Percentiles rank a stretch among this genome's conserved stretches.
Evolutionary conservation across 2,888 invertebrate species (phyloP).

Genomic region (Drosophila bunnanda): DNA sequence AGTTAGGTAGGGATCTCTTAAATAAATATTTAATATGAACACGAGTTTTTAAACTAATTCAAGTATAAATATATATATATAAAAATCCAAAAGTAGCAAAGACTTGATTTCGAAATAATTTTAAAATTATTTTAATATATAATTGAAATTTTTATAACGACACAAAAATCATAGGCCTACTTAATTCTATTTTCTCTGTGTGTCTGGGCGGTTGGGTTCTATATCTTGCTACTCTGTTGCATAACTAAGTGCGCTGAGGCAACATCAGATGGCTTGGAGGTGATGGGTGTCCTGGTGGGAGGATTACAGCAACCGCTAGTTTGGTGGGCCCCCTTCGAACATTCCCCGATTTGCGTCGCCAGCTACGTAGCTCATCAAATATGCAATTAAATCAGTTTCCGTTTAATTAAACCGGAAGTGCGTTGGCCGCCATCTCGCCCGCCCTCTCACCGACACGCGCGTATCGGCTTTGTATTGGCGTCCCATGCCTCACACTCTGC

Average conservation of each 20-base stretch:
- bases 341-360: constrained; percentile 53
- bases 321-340: constrained; percentile 13
- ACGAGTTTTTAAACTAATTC: no score
- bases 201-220: constrained; percentile 45
- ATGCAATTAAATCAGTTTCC: constrained; percentile 84
- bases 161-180: not conserved
- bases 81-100: no score
- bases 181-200: not conserved
- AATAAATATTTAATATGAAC: no score
- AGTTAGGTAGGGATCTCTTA: no score
- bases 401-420: constrained; percentile 83
- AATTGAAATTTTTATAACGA: no score
- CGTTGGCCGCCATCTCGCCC: constrained; percentile 64
- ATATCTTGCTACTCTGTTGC: constrained; percentile 55
- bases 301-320: constrained; percentile 47
- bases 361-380: constrained; percentile 82
- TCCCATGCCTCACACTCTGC: constrained; percentile 41
- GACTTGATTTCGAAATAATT: no score
- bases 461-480: constrained; percentile 52
- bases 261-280: constrained; percentile 17
- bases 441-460: constrained; percentile 3
- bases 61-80: no score
- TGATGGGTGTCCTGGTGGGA: constrained; percentile 19
- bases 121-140: no score
- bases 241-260: constrained; percentile 54